A percentile compares a stretch with the other conserved stretches of the same genome.
These are phyloP conservation scores for Seladonia tumulorum DNA, from an alignment of 2,888 invertebrate genomes.

Conservation along the genomic window DNA sequence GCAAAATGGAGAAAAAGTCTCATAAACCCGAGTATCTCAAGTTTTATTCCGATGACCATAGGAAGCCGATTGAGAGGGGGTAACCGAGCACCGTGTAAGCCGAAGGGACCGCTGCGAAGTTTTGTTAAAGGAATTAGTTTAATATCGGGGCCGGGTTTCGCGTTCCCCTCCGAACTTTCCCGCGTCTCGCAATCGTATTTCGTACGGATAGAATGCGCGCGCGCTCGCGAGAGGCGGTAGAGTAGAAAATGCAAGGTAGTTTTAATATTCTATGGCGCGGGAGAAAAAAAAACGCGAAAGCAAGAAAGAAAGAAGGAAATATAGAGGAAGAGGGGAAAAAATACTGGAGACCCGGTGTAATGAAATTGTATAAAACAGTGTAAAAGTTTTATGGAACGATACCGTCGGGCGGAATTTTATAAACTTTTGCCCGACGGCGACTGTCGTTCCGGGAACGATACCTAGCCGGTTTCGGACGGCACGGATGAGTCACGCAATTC, in stretches of 20 bases:
- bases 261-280: slow-evolving; percentile 22
- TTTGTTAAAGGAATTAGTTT: slow-evolving; percentile 28
- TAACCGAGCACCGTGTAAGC: neutral
- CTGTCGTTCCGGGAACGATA: slow-evolving; percentile 3
- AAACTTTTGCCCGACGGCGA: slow-evolving; percentile 10
- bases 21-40: neutral
- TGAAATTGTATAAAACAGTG: slow-evolving; percentile 25
- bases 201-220: neutral
- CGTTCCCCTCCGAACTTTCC: slow-evolving; percentile 15
- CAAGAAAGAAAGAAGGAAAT: neutral
- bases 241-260: neutral
- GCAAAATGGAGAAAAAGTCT: neutral
- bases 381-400: slow-evolving; percentile 13
- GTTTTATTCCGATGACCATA: neutral
- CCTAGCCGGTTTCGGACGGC: neutral
- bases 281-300: neutral
- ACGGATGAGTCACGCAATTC: slow-evolving; percentile 9
- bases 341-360: slow-evolving; percentile 24
- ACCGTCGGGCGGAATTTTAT: slow-evolving; percentile 18
- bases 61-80: neutral
- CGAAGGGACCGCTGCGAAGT: neutral
- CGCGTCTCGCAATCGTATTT: slow-evolving; percentile 8
- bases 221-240: neutral
- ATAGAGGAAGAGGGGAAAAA: neutral
- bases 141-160: slow-evolving; percentile 14